A percentile compares a stretch with the other conserved stretches of the same genome.
These are phyloP conservation scores for Karalla daura DNA, from an alignment of 2,797 vertebrate species.

Conservation along the genomic window DNA sequence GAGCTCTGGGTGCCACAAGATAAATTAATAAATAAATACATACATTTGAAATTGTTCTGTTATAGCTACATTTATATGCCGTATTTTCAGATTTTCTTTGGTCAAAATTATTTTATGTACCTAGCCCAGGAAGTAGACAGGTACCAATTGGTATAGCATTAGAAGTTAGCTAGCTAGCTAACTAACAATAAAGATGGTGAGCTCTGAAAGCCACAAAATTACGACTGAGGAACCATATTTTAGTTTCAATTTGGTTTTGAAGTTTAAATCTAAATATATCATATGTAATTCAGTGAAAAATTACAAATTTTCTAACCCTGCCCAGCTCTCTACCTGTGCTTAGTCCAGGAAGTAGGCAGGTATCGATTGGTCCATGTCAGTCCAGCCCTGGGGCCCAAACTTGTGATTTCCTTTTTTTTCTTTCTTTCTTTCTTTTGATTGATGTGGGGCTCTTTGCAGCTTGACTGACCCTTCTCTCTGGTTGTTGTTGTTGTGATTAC, in stretches of 20 bases:
- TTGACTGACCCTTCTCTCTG: slow-evolving; percentile 92
- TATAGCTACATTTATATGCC: slow-evolving; percentile 1
- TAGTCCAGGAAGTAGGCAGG: slow-evolving; percentile 35
- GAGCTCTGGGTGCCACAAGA: background rate
- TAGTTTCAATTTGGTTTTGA: too few relatives aligned
- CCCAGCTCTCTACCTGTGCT: slow-evolving; percentile 5
- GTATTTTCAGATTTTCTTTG: background rate
- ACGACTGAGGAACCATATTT: too few relatives aligned
- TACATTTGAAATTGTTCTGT: too few relatives aligned
- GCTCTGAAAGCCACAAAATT: too few relatives aligned
- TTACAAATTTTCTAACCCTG: background rate
- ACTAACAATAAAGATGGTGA: too few relatives aligned
- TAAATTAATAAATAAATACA: too few relatives aligned
- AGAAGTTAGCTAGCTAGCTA: too few relatives aligned
- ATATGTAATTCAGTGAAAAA: background rate
- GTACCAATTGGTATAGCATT: slow-evolving; percentile 46
- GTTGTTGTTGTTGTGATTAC: slow-evolving; percentile 85
- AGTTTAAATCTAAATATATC: too few relatives aligned
- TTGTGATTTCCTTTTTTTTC: too few relatives aligned
- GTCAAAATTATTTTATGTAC: too few relatives aligned
- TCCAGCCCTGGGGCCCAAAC: slow-evolving; percentile 56
- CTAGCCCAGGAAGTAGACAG: slow-evolving; percentile 36
- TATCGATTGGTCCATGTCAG: slow-evolving; percentile 36
- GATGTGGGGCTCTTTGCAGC: slow-evolving; percentile 88
- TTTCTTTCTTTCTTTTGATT: too few relatives aligned